These are phyloP conservation scores for Phytoseiulus persimilis DNA, from an alignment of 2,888 invertebrate species.

Conservation along the genomic window DNA sequence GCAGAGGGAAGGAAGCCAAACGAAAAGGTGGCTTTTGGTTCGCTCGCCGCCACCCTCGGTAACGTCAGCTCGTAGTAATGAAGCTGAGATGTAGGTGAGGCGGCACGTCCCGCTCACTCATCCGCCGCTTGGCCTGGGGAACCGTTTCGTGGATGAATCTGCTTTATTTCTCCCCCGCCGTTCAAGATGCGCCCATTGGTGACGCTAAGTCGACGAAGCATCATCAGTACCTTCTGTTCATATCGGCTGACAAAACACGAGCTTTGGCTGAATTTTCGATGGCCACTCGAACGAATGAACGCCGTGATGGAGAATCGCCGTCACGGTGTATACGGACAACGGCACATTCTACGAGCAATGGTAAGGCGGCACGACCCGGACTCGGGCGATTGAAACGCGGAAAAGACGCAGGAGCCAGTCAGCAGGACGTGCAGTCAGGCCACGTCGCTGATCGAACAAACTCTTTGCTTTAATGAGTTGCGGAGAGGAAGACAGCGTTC, in stretches of 20 bases:
- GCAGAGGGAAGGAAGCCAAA: not conserved
- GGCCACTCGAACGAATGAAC: too few species aligned
- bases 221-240: too few species aligned
- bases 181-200: not conserved
- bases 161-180: not conserved
- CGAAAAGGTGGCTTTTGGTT: not conserved
- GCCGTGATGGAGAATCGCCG: too few species aligned
- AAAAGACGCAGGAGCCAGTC: not conserved
- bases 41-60: not conserved
- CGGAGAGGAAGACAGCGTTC: not conserved
- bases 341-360: too few species aligned
- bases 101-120: not conserved
- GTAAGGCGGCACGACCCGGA: too few species aligned
- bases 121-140: not conserved
- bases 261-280: too few species aligned
- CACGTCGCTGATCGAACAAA: not conserved
- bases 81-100: not conserved
- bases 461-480: constrained; percentile 5
- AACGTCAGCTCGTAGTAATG: not conserved
- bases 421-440: not conserved
- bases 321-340: too few species aligned
- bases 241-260: too few species aligned
- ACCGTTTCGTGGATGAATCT: not conserved
- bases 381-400: too few species aligned
- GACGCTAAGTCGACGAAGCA: too few species aligned